Conservation (phyloP, 2,797 vertebrate genomes). For the Sebastes melanostomus region DNA sequence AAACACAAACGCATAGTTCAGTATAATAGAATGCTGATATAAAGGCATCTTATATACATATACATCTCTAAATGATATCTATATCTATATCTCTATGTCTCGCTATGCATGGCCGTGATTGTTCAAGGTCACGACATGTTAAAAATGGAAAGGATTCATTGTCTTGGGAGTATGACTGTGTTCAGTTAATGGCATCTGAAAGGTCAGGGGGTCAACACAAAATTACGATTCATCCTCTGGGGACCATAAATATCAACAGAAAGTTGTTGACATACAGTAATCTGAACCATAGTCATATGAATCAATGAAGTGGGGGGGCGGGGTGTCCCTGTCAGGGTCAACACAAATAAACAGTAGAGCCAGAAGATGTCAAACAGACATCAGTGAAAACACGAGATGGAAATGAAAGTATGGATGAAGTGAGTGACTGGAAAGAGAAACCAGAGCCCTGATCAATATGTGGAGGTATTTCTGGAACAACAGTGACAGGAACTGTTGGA, state of each 20-base stretch:
- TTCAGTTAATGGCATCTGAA: neutral
- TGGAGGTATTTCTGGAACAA: constrained; percentile 72
- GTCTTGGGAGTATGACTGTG: neutral
- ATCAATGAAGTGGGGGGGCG: neutral
- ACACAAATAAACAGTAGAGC: too few relatives aligned
- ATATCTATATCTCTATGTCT: too few relatives aligned
- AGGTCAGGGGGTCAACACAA: neutral
- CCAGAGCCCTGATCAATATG: constrained; percentile 73
- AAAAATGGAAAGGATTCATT: neutral
- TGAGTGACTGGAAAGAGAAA: constrained; percentile 67
- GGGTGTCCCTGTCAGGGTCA: too few relatives aligned
- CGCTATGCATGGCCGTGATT: neutral
- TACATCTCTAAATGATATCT: too few relatives aligned
- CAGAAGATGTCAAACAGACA: neutral
- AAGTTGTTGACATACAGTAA: neutral
- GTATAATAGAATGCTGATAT: neutral
- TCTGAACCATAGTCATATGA: neutral
- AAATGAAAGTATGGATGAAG: constrained; percentile 49
- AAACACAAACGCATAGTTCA: too few relatives aligned
- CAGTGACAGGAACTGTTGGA: constrained; percentile 47
- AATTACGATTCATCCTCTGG: neutral
- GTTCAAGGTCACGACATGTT: neutral
- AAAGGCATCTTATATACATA: neutral
- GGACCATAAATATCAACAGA: neutral
- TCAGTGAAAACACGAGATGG: constrained; percentile 41